Evolutionary conservation across 1,140 invertebrate species (phyloP).

Genomic region (Capitella teleta): DNA sequence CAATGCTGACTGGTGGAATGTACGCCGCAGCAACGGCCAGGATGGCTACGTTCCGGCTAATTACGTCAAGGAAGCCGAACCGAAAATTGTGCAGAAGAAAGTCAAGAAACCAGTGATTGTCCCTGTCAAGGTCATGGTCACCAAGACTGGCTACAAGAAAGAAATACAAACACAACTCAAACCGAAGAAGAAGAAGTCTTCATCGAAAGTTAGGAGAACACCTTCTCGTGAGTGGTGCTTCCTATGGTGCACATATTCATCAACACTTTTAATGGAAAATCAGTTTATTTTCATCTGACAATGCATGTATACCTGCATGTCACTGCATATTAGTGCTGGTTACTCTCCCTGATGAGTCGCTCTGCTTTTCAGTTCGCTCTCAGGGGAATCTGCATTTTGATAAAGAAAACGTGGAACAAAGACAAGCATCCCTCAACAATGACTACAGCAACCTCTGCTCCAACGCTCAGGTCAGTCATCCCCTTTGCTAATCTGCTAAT

Average conservation of each 20-base stretch:
- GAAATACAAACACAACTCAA: constrained; percentile 21
- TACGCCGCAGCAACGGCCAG: constrained; percentile 75
- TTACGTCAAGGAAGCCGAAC: constrained; percentile 87
- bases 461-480: constrained; percentile 52
- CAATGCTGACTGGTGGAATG: constrained; percentile 97
- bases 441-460: constrained; percentile 70
- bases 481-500: too few relatives aligned
- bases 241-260: background rate
- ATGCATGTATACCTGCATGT: background rate
- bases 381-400: constrained; percentile 45
- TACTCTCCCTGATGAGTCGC: background rate
- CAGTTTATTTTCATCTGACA: background rate
- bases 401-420: constrained; percentile 68
- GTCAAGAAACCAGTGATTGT: constrained; percentile 73
- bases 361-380: constrained; percentile 31
- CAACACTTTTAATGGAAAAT: background rate
- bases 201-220: background rate
- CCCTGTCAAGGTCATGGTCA: constrained; percentile 67
- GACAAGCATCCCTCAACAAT: constrained; percentile 66
- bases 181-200: constrained; percentile 17
- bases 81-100: constrained; percentile 68
- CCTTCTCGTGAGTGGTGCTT: background rate
- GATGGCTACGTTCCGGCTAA: constrained; percentile 97
- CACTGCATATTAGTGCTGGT: background rate
- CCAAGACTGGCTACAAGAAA: constrained; percentile 75